Base-by-base conservation (phyloP, 2,113 vertebrate species). In the Felis catus region DNA sequence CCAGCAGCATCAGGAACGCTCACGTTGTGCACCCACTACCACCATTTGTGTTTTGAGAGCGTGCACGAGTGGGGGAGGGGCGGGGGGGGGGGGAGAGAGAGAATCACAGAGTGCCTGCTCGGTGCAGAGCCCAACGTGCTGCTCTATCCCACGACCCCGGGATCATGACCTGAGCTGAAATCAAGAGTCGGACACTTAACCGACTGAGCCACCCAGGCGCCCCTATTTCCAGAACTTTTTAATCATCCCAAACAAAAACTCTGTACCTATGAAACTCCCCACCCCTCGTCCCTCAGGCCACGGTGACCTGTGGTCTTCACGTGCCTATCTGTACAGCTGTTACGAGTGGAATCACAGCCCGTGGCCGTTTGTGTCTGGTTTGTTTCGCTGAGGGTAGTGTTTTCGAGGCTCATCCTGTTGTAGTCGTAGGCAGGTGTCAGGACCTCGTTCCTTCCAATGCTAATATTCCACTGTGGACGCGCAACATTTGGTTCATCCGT, bases 381-480 rank as follows among this genome's bases (percentile, higher is more conserved):
- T 18, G 11, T 63, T 6, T 71, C 23, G 11, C 65, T 14, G 23
- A 7, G 33, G 33, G 6, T 10, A 4, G 9, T 2, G 9, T 18
- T 11, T 10, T 70, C 33, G 1, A 53, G 84, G 48, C 18, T n/a
- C 39, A 1, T 12, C 66, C 33, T 45, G 45, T 45, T 9, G 45
- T 45, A 45, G 45, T 9, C 6, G 23, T 3, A 29, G 33, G 45
- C 7, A 1, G 7, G 11, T 15, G n/a, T 53, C 48, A 12, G 84
- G 27, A 11, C 31, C 8, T 9, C 15, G 1, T 21, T 7, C 31
- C 45, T n/a, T n/a, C n/a, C 15, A 25, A 2, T 3, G 63, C 31
- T 10, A 2, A 10, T 15, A 16, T 4, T 3, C 25, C 21, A 2
- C 51, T 14, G 41, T 10, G 8, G 3, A 14, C 0, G 5, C 2